Evolutionary conservation across 1,140 invertebrate species (phyloP).

Genomic region (Apis dorsata): DNA sequence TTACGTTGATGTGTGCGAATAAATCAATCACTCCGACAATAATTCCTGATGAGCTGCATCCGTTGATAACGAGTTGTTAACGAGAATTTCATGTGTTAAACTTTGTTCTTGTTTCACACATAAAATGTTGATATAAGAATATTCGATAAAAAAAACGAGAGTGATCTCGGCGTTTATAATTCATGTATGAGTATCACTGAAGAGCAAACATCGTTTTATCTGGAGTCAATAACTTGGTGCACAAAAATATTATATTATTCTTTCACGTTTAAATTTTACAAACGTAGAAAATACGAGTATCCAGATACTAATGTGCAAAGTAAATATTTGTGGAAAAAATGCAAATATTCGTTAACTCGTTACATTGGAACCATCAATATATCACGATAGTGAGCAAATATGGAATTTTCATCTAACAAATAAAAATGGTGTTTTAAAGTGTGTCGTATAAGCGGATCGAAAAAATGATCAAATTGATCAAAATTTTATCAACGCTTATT

Average conservation of each 20-base stretch:
- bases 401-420: not conserved
- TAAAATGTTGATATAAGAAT: not conserved
- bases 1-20: not conserved
- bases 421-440: not conserved
- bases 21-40: too few species aligned
- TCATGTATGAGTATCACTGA: not conserved
- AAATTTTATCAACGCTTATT: too few species aligned
- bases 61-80: not conserved
- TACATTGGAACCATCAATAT: not conserved
- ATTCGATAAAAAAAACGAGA: not conserved
- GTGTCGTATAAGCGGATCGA: not conserved
- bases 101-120: not conserved
- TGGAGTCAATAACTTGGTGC: not conserved
- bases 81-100: not conserved
- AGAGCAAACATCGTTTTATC: not conserved
- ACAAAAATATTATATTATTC: not conserved
- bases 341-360: not conserved
- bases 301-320: not conserved
- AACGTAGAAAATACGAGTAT: not conserved
- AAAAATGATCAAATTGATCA: too few species aligned
- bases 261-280: not conserved
- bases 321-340: not conserved
- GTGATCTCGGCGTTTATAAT: not conserved
- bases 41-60: too few species aligned
- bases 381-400: not conserved